phyloP scores from a whole-genome alignment of 1,140 invertebrate genomes.

The Aphis craccivora region DNA sequence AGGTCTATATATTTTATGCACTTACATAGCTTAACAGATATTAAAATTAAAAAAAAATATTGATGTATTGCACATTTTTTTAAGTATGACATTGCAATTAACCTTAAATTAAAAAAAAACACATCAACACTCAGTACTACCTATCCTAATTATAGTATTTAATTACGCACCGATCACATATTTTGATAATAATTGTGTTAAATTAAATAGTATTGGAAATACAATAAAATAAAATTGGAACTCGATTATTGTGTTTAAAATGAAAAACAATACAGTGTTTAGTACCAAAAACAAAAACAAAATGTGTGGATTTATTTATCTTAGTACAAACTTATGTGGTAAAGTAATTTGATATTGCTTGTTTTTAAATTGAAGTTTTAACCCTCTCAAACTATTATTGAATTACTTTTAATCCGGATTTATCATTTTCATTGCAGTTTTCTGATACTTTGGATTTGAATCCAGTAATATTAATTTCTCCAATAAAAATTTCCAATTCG shows the following conservation, averaged over 20 bases:
- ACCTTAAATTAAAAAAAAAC: no score
- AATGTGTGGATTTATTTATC: no score
- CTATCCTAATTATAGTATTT: no score
- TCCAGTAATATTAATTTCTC: neutral
- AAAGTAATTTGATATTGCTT: neutral
- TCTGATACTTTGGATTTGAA: neutral
- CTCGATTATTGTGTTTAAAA: no score
- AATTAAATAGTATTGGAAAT: no score
- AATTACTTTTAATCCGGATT: neutral
- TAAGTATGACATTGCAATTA: no score
- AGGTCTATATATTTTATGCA: neutral
- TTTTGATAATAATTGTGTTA: no score
- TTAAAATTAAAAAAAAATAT: neutral
- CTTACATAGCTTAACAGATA: neutral
- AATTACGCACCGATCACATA: no score
- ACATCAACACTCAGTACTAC: no score
- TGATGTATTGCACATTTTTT: neutral
- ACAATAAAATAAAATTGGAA: no score
- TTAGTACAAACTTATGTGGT: neutral
- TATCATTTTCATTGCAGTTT: neutral
- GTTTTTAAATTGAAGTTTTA: neutral
- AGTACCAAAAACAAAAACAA: no score
- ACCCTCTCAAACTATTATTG: neutral
- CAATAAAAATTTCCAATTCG: conserved; percentile 20
- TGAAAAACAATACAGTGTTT: no score